Conservation (phyloP, 2,113 vertebrate genomes). For the Xerus inauris region DNA sequence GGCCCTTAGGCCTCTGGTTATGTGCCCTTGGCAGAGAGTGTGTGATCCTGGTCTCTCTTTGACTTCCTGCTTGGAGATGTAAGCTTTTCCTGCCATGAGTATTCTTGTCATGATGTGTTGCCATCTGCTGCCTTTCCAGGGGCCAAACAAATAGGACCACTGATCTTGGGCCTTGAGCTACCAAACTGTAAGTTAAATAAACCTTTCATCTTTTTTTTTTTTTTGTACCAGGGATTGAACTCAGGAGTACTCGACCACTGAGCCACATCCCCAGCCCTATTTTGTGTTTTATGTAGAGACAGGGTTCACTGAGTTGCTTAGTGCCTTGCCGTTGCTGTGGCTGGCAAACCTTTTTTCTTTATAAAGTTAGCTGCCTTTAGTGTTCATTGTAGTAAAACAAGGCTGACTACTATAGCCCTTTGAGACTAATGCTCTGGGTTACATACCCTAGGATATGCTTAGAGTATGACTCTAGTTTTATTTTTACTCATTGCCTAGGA, state of each 20-base stretch:
- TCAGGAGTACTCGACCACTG: too few relatives aligned
- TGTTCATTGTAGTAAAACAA: not conserved
- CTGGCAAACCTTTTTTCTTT: not conserved
- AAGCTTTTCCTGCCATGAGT: not conserved
- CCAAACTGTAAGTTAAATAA: not conserved
- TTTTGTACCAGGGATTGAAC: too few relatives aligned
- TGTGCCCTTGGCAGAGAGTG: too few relatives aligned
- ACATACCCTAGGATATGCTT: not conserved
- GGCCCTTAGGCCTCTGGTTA: not conserved
- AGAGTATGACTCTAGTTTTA: not conserved
- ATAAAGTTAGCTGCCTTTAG: not conserved
- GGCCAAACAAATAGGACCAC: not conserved
- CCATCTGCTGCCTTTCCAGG: not conserved
- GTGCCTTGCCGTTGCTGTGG: too few relatives aligned
- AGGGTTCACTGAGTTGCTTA: too few relatives aligned
- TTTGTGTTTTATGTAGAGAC: too few relatives aligned
- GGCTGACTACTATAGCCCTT: not conserved
- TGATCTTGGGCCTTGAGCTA: not conserved
- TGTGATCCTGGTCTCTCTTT: not conserved
- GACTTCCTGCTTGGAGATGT: not conserved
- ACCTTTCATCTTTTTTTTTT: not conserved
- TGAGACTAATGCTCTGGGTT: not conserved
- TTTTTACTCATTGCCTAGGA: not conserved
- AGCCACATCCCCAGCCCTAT: too few relatives aligned
- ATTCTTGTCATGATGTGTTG: not conserved